phyloP scores from a whole-genome alignment of 1,140 invertebrate genomes.

The Drosophila nigromelanica region DNA sequence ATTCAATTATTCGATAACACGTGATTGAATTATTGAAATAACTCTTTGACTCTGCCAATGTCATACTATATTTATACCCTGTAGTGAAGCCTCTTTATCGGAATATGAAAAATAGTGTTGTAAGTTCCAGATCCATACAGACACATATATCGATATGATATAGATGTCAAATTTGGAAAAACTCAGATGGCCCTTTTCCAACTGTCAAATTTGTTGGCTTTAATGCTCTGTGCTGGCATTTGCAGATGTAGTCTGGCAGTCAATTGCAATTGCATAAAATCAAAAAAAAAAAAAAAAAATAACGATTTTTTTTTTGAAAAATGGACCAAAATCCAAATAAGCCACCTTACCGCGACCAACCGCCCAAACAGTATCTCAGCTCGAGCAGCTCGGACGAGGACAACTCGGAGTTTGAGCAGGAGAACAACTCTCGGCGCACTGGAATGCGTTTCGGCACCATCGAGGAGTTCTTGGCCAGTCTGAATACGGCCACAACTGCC shows the following conservation, averaged over 20 bases:
- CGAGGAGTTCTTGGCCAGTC: conserved; percentile 45
- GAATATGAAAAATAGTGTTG: no score
- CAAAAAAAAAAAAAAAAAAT: no score
- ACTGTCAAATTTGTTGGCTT: no score
- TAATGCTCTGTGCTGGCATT: no score
- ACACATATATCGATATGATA: background rate
- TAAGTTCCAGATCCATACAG: no score
- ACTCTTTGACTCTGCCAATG: conserved; percentile 8
- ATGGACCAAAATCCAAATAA: conserved; percentile 8
- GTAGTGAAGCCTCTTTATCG: background rate
- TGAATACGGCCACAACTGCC: conserved; percentile 37
- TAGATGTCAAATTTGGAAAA: background rate
- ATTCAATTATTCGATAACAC: conserved; percentile 82
- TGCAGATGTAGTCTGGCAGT: no score
- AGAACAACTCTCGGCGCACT: conserved; percentile 14
- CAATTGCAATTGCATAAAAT: no score
- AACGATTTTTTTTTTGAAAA: background rate
- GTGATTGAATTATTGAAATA: conserved; percentile 82
- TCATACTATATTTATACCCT: background rate
- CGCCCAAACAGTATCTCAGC: background rate
- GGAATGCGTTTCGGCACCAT: conserved; percentile 38
- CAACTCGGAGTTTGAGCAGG: background rate
- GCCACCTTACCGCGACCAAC: background rate
- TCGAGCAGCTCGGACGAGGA: conserved; percentile 18
- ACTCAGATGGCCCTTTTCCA: no score